These are phyloP conservation scores for Microchirus variegatus DNA, from an alignment of 2,797 vertebrate genomes.

Conservation along the genomic window DNA sequence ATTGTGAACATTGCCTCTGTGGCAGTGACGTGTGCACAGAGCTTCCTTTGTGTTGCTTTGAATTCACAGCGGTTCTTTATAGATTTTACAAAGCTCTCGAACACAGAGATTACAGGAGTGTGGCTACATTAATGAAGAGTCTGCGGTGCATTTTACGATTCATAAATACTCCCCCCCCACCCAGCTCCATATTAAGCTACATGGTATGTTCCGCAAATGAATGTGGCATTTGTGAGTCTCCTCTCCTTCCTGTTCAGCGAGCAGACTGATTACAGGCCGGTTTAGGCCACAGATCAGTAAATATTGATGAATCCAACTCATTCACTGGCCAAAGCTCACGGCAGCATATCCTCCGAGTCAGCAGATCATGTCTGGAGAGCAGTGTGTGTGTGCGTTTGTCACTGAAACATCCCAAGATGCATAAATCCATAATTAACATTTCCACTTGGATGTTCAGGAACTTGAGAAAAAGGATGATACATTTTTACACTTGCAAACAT, in stretches of 20 bases:
- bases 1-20: background rate
- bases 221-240: background rate
- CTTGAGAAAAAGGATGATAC: too few species aligned
- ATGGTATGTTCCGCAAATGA: background rate
- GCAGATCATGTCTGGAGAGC: conserved; percentile 34
- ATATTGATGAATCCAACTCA: conserved; percentile 49
- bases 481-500: too few species aligned
- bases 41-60: too few species aligned
- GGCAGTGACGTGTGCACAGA: too few species aligned
- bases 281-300: conserved; percentile 44
- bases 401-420: conserved; percentile 32
- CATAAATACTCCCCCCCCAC: background rate
- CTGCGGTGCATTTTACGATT: background rate
- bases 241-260: conserved; percentile 16
- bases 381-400: conserved; percentile 20
- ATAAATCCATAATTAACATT: conserved; percentile 42
- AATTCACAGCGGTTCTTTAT: too few species aligned
- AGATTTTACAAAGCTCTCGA: background rate
- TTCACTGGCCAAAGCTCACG: conserved; percentile 28
- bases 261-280: conserved; percentile 15
- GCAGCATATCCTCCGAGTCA: conserved; percentile 40
- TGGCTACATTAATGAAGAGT: background rate
- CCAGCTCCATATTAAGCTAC: background rate
- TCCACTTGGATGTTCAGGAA: conserved; percentile 51
- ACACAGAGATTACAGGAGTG: conserved; percentile 10